Base-by-base conservation (phyloP, 2,113 vertebrate genomes). In the Cavia aperea region DNA sequence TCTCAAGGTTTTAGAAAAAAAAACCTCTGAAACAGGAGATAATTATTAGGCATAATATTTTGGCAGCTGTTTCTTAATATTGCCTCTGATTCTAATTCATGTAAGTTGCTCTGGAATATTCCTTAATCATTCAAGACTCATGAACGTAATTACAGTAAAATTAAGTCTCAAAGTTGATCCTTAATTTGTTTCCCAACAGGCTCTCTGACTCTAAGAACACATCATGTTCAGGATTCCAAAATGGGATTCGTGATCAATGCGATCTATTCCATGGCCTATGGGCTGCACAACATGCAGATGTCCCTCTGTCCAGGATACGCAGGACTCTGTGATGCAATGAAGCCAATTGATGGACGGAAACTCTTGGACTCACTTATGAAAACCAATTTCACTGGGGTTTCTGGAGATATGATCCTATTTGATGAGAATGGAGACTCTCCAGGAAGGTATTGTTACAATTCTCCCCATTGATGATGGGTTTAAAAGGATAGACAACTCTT, bases 161-260 rank as follows among this genome's bases (percentile, higher is more conserved):
- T 51, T 68, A 33, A 54, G 63, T 84, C 43, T 94, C 31, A 73
- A 89, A 75, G 29, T 65, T 84, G 73, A 89, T 86, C 4, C 31
- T 16, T 86, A 11, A 89, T 91, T 87, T 97, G 21, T 96, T 95
- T 95, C 73, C 81, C 0, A 94, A 63, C 97, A 99, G 99, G 98
- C 94, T 98, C 98, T 85, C 97, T 99, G 95, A 98, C 99, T 14
- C 97, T 99, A 81, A 98, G 97, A 91, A 98, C 98, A 0, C 99
- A 99, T 94, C 99, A 99, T 0, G 98, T 99, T 56, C 99, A 99
- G 97, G 99, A 99, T 98, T 99, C 99, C 86, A 99, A 99, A 97
- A 99, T 99, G 99, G 99, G 99, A 15, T 99, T 99, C 91, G 99
- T 99, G 82, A 99, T 99, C 93, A 99, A 99, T 6, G 99, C 99